Evolutionary conservation across 2,113 vertebrate species (phyloP).

Genomic region (Micronycteris hirsuta): DNA sequence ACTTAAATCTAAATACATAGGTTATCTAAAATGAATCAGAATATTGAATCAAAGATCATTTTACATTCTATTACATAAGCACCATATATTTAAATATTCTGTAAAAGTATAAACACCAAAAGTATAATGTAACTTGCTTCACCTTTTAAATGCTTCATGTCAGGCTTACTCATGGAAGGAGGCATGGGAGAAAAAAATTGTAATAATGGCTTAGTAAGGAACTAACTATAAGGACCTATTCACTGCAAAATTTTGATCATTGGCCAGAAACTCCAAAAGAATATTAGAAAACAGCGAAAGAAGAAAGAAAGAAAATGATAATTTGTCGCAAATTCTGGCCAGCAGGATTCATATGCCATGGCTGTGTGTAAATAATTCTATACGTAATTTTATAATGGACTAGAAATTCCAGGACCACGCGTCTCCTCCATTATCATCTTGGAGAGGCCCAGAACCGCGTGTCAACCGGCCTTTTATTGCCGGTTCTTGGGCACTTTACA

Average conservation of each 20-base stretch:
- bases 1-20: neutral
- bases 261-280: neutral
- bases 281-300: neutral
- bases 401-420: no score
- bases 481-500: no score
- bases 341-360: no score
- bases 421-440: no score
- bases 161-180: conserved; percentile 29
- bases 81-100: neutral
- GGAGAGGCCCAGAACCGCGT: no score
- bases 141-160: conserved; percentile 35
- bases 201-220: conserved; percentile 13
- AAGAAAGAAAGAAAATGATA: neutral
- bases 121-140: neutral
- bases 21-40: neutral
- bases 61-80: neutral
- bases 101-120: neutral
- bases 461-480: no score
- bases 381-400: no score
- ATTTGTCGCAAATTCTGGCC: no score
- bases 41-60: neutral
- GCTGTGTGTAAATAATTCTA: no score
- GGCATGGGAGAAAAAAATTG: neutral
- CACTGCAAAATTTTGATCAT: conserved; percentile 39
- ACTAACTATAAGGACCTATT: conserved; percentile 47